These are phyloP conservation scores for Rattus norvegicus DNA, from an alignment of 2,113 vertebrate genomes.

Conservation along the genomic window GRCr8 NC_086021.1:115523501-115524000, in stretches of 20 bases:
- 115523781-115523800: background rate
- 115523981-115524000: slow-evolving; percentile 6
- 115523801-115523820: background rate
- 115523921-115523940: background rate
- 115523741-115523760: background rate
- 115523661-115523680: background rate
- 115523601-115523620: background rate
- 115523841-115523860: background rate
- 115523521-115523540: background rate
- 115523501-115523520: background rate
- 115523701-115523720: background rate
- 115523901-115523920: background rate
- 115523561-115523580: background rate
- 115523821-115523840: background rate
- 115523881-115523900: background rate
- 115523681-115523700: background rate
- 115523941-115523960: background rate
- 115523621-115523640: background rate
- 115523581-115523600: background rate
- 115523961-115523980: slow-evolving; percentile 1
- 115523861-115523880: background rate
- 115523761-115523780: background rate
- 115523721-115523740: too few relatives aligned
- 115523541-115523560: background rate
- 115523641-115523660: background rate